These are phyloP conservation scores for Nymphalis urticae DNA, from an alignment of 2,888 invertebrate genomes.

Conservation along the genomic window DNA sequence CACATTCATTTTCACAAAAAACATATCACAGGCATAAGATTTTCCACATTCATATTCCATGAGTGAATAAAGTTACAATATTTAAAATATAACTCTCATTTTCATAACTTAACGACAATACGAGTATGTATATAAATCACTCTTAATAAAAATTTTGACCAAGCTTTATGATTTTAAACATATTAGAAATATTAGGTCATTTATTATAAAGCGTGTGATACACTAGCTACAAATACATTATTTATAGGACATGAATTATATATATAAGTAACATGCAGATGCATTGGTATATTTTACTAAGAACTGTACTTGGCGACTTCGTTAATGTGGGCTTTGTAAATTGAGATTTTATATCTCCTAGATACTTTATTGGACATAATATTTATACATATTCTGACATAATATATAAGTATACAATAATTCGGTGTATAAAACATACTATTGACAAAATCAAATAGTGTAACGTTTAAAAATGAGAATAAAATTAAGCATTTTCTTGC, in stretches of 20 bases:
- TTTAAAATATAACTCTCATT: conserved; percentile 14
- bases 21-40: conserved; percentile 54
- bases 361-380: neutral
- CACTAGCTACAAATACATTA: neutral
- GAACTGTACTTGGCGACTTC: neutral
- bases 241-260: neutral
- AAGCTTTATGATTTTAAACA: no score
- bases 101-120: conserved; percentile 1
- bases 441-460: no score
- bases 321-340: neutral
- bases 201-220: neutral
- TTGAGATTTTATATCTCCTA: neutral
- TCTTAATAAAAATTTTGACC: neutral
- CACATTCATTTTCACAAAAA: conserved; percentile 38
- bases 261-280: neutral
- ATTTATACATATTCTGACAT: no score
- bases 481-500: no score
- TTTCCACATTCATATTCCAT: conserved; percentile 20
- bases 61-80: conserved; percentile 13
- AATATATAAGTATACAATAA: neutral
- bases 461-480: no score
- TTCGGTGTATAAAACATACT: neutral
- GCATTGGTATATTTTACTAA: neutral
- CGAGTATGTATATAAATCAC: neutral
- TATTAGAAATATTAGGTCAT: neutral